Conservation (phyloP, 2,797 vertebrate genomes). For the Fringilla coelebs region DNA sequence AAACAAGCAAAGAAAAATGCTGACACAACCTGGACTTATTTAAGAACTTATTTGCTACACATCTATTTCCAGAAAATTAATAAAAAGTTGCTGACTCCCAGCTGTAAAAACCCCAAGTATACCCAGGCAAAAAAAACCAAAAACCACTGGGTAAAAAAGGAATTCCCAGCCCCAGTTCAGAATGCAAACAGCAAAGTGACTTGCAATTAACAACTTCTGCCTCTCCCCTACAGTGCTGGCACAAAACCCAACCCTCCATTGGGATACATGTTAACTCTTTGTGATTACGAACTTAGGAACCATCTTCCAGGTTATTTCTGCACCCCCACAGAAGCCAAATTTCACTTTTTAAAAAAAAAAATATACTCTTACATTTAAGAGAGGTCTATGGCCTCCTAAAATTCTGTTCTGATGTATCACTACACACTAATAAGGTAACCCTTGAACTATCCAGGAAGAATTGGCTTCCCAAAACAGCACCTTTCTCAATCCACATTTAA, state of each 20-base stretch:
- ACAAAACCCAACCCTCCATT: fast-evolving
- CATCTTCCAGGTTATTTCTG: background rate
- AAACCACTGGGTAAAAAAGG: background rate
- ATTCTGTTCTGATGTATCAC: background rate
- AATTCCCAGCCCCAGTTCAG: background rate
- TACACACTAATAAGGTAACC: background rate
- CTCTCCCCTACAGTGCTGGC: background rate
- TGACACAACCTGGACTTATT: background rate
- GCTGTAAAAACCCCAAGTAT: background rate
- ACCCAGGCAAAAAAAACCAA: background rate
- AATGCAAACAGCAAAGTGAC: background rate
- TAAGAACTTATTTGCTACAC: conserved; percentile 7
- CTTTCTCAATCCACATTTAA: background rate
- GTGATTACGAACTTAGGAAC: background rate
- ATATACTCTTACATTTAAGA: fast-evolving
- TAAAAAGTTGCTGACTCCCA: background rate
- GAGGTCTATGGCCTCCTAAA: background rate
- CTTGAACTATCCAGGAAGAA: background rate
- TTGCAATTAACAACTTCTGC: background rate
- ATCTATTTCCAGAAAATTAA: background rate
- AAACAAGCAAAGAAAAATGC: conserved; percentile 33
- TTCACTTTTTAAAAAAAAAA: background rate
- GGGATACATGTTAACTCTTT: background rate
- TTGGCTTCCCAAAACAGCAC: fast-evolving
- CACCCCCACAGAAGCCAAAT: background rate